Conservation (phyloP, 2,888 invertebrate genomes). For the Nemotelus pantherinus region DNA sequence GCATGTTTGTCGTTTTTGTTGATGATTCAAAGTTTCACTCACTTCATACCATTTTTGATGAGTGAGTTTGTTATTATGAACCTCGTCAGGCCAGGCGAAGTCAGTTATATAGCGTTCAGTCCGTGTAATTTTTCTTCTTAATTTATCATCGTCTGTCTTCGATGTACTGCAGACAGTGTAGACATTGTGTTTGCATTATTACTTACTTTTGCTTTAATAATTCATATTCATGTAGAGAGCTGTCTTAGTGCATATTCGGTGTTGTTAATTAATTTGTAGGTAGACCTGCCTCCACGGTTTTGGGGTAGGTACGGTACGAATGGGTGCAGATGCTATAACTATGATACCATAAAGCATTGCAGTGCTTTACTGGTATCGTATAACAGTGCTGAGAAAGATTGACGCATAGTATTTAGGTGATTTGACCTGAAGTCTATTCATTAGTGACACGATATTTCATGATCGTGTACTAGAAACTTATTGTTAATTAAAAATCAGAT, state of each 20-base stretch:
- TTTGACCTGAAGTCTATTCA: not conserved
- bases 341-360: not conserved
- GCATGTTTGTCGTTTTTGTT: conserved; percentile 11
- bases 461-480: conserved; percentile 13
- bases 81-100: too few species aligned
- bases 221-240: conserved; percentile 1
- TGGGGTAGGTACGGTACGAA: not conserved
- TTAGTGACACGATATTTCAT: conserved; percentile 20
- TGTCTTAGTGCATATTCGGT: not conserved
- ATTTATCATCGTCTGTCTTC: not conserved
- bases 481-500: conserved; percentile 19
- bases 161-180: not conserved
- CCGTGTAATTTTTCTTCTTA: not conserved
- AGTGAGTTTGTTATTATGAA: too few species aligned
- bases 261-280: not conserved
- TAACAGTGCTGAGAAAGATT: too few species aligned
- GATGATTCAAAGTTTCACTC: too few species aligned
- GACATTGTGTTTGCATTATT: not conserved
- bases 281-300: not conserved
- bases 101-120: not conserved
- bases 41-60: not conserved
- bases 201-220: conserved; percentile 18
- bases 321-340: conserved; percentile 11
- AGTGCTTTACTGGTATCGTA: not conserved
- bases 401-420: not conserved